Evolutionary conservation across 2,888 invertebrate species (phyloP).

Genomic region (Linyphia triangularis): DNA sequence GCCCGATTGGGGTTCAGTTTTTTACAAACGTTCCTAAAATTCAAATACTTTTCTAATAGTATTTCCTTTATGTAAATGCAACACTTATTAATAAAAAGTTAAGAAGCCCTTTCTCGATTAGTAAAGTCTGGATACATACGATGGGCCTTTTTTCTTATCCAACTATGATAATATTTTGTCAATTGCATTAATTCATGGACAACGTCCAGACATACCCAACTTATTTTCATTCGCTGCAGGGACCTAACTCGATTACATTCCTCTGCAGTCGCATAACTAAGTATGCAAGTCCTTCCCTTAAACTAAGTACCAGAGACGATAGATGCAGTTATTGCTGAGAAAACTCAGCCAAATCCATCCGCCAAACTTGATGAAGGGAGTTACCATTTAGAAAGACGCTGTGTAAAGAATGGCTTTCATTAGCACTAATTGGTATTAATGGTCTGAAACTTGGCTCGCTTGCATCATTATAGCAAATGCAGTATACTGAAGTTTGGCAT

Average conservation of each 20-base stretch:
- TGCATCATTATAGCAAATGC: conserved; percentile 62
- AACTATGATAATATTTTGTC: not conserved
- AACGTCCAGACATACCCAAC: not conserved
- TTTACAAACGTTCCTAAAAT: no score
- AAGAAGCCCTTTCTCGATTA: no score
- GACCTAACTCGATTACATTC: not conserved
- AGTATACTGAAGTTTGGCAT: conserved; percentile 24
- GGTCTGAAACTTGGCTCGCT: conserved; percentile 64
- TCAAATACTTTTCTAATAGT: no score
- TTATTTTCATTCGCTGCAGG: not conserved
- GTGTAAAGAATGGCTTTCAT: conserved; percentile 39
- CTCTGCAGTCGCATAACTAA: conserved; percentile 16
- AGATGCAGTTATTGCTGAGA: not conserved
- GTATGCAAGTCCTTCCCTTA: not conserved
- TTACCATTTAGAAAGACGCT: conserved; percentile 2
- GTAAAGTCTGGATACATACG: no score
- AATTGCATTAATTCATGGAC: not conserved
- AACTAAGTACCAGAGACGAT: not conserved
- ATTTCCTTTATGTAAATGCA: no score
- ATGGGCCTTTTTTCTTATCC: no score
- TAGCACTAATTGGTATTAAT: conserved; percentile 68
- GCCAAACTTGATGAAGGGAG: not conserved
- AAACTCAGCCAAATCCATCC: not conserved
- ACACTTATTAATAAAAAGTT: no score
- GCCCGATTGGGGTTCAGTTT: no score